phyloP scores from a whole-genome alignment of 2,797 vertebrate genomes.

The Hypotaenidia okinawae region DNA sequence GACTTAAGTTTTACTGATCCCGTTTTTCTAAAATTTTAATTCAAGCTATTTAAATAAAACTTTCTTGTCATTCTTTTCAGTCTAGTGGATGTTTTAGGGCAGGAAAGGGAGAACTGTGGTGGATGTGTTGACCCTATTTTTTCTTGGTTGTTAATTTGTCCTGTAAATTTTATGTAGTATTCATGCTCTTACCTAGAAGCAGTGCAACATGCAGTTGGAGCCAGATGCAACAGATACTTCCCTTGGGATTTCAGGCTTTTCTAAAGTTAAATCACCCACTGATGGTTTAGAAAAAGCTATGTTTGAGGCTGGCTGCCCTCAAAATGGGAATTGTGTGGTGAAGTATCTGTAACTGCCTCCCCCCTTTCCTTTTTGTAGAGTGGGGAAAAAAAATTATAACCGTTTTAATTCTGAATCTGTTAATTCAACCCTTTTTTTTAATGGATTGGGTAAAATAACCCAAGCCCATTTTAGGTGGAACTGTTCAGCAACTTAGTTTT shows the following conservation, averaged over 20 bases:
- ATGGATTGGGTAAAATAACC: background rate
- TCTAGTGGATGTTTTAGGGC: background rate
- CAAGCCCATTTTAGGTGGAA: slow-evolving; percentile 32
- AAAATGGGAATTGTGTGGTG: background rate
- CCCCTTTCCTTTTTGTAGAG: slow-evolving; percentile 72
- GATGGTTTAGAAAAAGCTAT: background rate
- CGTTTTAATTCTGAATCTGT: slow-evolving; percentile 44
- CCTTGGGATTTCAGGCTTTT: background rate
- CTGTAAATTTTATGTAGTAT: background rate
- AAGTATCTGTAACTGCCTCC: slow-evolving; percentile 14
- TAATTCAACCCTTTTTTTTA: slow-evolving; percentile 19
- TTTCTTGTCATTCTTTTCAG: background rate
- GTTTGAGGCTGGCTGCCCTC: background rate
- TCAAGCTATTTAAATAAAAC: background rate
- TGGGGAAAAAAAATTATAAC: background rate
- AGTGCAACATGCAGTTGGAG: background rate
- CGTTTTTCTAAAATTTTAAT: background rate
- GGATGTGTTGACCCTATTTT: background rate
- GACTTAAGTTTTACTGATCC: background rate
- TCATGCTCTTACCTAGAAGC: background rate
- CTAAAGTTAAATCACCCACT: background rate
- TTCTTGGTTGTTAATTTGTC: background rate
- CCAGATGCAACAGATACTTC: background rate
- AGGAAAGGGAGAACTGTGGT: background rate
- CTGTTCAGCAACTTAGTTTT: slow-evolving; percentile 70